A percentile compares a stretch with the other conserved stretches of the same genome.
These are phyloP conservation scores for Plebejus argus DNA, from an alignment of 2,888 invertebrate genomes.

Conservation along the genomic window DNA sequence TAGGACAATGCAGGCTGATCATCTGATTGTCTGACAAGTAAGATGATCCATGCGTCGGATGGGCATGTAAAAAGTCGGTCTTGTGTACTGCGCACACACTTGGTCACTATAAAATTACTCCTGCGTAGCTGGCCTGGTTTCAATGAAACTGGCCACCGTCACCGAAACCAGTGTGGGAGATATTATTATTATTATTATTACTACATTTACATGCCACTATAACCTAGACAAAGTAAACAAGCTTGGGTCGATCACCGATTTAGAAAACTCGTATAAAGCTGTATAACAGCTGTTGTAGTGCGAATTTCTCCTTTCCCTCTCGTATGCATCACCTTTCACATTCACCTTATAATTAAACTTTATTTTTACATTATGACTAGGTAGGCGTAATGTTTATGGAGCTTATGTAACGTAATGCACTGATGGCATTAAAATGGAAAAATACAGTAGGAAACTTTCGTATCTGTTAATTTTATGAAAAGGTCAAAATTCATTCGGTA, in stretches of 20 bases:
- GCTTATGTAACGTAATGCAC: background rate
- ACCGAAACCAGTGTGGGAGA: too few relatives aligned
- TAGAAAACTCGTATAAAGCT: constrained; percentile 28
- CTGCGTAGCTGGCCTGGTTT: too few relatives aligned
- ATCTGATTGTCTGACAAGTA: too few relatives aligned
- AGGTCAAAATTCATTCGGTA: background rate
- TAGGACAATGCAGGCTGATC: too few relatives aligned
- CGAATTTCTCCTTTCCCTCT: constrained; percentile 29
- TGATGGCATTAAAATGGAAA: background rate
- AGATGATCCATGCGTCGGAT: too few relatives aligned
- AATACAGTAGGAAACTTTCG: background rate
- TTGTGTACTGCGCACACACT: too few relatives aligned
- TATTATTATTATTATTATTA: too few relatives aligned
- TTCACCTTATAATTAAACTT: background rate
- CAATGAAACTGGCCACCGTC: too few relatives aligned
- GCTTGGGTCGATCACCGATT: background rate
- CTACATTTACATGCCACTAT: too few relatives aligned
- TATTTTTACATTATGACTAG: constrained; percentile 2
- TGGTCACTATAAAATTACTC: too few relatives aligned
- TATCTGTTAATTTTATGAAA: background rate
- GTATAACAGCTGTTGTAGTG: constrained; percentile 13
- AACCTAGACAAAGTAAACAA: background rate
- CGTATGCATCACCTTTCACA: constrained; percentile 25
- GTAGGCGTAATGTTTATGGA: background rate
- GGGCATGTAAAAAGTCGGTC: too few relatives aligned